Conservation (phyloP, 1,140 invertebrate species). For the Telenomus remus region DNA sequence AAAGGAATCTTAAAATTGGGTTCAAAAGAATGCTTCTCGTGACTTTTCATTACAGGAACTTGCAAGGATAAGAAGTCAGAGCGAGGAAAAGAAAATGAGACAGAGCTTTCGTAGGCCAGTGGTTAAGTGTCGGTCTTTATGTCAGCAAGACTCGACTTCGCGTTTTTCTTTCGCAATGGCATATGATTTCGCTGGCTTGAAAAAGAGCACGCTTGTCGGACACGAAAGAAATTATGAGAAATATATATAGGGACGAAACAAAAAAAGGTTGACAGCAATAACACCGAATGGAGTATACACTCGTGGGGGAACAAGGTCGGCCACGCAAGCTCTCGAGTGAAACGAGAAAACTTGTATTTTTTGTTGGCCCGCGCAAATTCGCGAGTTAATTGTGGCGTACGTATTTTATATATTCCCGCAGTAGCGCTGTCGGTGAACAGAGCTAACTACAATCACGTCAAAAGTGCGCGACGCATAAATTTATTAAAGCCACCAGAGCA, state of each 20-base stretch:
- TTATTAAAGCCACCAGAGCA: slow-evolving; percentile 1
- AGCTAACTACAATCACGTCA: not conserved
- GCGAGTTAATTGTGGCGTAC: no score
- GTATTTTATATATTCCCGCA: no score
- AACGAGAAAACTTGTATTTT: slow-evolving; percentile 5
- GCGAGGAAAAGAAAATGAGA: slow-evolving; percentile 4
- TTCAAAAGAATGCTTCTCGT: no score
- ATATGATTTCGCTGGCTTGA: not conserved
- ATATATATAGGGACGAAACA: not conserved
- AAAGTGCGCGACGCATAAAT: not conserved
- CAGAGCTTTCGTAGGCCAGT: slow-evolving; percentile 1
- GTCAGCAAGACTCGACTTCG: not conserved
- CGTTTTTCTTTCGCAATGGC: not conserved
- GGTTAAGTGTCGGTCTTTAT: slow-evolving; percentile 15
- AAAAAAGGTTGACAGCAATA: slow-evolving; percentile 2
- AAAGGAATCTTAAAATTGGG: slow-evolving; percentile 2
- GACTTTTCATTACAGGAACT: no score
- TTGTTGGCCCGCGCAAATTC: no score
- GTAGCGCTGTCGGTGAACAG: no score
- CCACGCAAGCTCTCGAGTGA: no score
- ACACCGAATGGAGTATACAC: not conserved
- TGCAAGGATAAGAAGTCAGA: no score
- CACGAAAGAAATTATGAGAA: slow-evolving; percentile 6
- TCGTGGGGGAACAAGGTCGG: no score
- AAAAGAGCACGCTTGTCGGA: slow-evolving; percentile 1